Evolutionary conservation across 2,113 vertebrate genomes (phyloP), one percentile per base, ranked within the genome.

Genomic region (Cervus canadensis): DNA sequence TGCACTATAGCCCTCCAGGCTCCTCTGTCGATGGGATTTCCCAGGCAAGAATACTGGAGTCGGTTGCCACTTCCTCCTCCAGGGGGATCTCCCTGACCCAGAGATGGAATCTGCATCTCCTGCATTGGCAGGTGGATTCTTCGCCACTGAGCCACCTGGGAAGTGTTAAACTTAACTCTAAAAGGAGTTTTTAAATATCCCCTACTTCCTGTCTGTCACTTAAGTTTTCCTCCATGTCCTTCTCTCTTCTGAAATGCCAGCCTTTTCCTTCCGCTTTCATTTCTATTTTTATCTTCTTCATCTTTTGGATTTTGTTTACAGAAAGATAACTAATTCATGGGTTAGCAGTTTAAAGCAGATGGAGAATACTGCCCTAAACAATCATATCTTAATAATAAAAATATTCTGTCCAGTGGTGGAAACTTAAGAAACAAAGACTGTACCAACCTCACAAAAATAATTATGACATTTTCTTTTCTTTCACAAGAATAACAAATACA

Each of bases 301-400:
- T 74, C 36, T 86, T 89, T 82, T 96, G 74, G 16, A 59, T 87
- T 89, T 11, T 7, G 6, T 50, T 87, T 81, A 96, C 92, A 59
- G n/a, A 86, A 89, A 87, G 40, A 52, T 54, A 67, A 64, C 19
- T 71, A 36, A 71, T n/a, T 94, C 81, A 87, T 76, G 48, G n/a
- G n/a, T 89, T 76, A 90, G 79, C n/a, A 95, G 54, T 90, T 76
- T 93, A 95, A 95, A 54, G n/a, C 89, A 48, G 26, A 71, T 43
- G 94, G 56, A 92, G 74, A 93, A 78, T 64, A 78, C 21, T 43
- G 21, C 12, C 25, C 30, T 78, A 90, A 93, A 87, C 28, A 90
- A 87, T 89, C 36, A 4, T 74, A 23, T 83, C 85, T 94, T 92
- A 82, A 56, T 87, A 87, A 89, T 94, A 52, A n/a, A 81, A 94